Evolutionary conservation across 1,140 invertebrate genomes (phyloP).

Genomic region (Anthonomus grandis): DNA sequence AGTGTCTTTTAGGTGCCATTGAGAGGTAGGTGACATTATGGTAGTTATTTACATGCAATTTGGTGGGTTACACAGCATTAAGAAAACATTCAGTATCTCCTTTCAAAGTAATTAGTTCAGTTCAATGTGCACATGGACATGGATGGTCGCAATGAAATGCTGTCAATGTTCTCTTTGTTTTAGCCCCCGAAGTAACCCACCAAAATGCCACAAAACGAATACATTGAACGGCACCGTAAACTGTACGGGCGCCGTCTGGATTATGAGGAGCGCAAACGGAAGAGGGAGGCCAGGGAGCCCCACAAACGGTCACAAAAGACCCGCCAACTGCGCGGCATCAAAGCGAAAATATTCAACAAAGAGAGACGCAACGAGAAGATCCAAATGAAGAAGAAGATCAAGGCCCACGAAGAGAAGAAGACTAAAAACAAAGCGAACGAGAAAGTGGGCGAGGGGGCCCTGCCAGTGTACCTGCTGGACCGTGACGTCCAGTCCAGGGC

Average conservation of each 20-base stretch:
- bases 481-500: conserved; percentile 90
- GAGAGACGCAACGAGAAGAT: conserved; percentile 96
- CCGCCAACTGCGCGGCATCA: conserved; percentile 88
- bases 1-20: too few species aligned
- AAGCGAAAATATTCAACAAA: conserved; percentile 98
- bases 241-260: conserved; percentile 93
- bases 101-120: too few species aligned
- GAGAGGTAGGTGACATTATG: too few species aligned
- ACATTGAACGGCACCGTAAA: conserved; percentile 97
- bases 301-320: conserved; percentile 89
- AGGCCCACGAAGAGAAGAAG: conserved; percentile 86
- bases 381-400: conserved; percentile 98
- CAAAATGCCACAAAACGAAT: conserved; percentile 99
- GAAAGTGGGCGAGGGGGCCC: conserved; percentile 80
- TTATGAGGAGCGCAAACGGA: conserved; percentile 96
- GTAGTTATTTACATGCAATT: too few species aligned
- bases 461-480: conserved; percentile 96
- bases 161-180: conserved; percentile 7
- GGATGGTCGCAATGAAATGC: too few species aligned
- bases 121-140: too few species aligned
- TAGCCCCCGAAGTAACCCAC: background rate
- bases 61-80: too few species aligned
- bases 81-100: too few species aligned
- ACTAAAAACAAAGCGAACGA: conserved; percentile 79
- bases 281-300: conserved; percentile 89